Evolutionary conservation across 2,113 vertebrate species (phyloP).

Genomic region (Semnornis frantzii): DNA sequence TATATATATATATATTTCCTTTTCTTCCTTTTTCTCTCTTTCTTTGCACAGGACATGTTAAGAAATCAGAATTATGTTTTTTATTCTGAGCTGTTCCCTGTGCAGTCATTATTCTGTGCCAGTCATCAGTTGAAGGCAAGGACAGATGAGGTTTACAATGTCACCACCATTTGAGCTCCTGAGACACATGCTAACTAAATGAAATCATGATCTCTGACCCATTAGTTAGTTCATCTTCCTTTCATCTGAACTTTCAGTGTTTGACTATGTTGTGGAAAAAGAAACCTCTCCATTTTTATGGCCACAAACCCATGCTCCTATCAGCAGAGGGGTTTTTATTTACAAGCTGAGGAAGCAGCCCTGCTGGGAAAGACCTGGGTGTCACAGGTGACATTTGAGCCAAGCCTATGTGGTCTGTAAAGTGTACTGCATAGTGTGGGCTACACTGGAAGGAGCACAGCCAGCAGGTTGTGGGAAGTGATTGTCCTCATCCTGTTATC

Average conservation of each 20-base stretch:
- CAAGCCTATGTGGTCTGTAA: neutral
- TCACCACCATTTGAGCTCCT: neutral
- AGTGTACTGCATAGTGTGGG: neutral
- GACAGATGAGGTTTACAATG: neutral
- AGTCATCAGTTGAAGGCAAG: neutral
- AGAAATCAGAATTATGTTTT: neutral
- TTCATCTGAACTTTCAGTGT: neutral
- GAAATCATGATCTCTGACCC: neutral
- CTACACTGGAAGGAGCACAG: neutral
- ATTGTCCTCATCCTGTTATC: neutral
- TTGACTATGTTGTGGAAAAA: neutral
- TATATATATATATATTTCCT: too few species aligned
- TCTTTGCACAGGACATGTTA: neutral
- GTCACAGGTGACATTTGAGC: neutral
- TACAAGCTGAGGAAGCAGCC: neutral
- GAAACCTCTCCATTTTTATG: neutral
- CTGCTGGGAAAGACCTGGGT: neutral
- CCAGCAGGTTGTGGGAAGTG: neutral
- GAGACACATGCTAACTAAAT: neutral
- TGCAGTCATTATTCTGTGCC: too few species aligned
- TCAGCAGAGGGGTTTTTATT: neutral
- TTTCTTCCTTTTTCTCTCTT: neutral
- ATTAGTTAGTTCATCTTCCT: neutral
- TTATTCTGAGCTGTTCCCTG: neutral
- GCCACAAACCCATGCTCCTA: neutral